A percentile compares a stretch with the other conserved stretches of the same genome.
phyloP scores from a whole-genome alignment of 2,888 invertebrate genomes.

The Ligdia adustata region DNA sequence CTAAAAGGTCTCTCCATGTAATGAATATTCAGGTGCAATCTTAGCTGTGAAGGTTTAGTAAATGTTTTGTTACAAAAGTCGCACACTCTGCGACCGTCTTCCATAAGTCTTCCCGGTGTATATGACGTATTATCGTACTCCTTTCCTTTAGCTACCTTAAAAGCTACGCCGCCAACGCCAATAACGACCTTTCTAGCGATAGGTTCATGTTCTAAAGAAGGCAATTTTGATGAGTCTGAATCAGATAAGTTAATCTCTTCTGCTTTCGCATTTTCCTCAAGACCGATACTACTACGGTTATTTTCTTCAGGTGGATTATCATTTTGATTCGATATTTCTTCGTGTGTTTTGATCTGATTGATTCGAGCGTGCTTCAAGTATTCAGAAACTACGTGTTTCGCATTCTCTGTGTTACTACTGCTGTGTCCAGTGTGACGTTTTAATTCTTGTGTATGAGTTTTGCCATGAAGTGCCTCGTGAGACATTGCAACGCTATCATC shows the following conservation, averaged over 20 bases:
- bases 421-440: constrained; percentile 55
- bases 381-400: constrained; percentile 87
- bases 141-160: constrained; percentile 82
- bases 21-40: constrained; percentile 97
- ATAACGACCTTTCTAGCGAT: constrained; percentile 85
- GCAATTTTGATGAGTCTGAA: constrained; percentile 60
- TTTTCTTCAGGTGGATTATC: constrained; percentile 62
- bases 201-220: constrained; percentile 71
- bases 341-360: constrained; percentile 69
- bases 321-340: constrained; percentile 59
- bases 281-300: constrained; percentile 48
- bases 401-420: constrained; percentile 73
- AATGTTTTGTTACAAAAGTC: constrained; percentile 96
- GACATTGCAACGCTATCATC: constrained; percentile 45
- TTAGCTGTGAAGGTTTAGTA: constrained; percentile 94
- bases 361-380: constrained; percentile 85
- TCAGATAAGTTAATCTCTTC: constrained; percentile 59
- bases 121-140: constrained; percentile 74
- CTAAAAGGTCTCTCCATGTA: constrained; percentile 96
- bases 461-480: constrained; percentile 41
- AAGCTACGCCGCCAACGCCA: constrained; percentile 85
- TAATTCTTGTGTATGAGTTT: constrained; percentile 43
- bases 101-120: constrained; percentile 83
- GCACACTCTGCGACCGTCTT: constrained; percentile 91
- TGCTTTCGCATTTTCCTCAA: constrained; percentile 60